Evolutionary conservation across 2,113 vertebrate species (phyloP).

Genomic region (Pelobates fuscus): DNA sequence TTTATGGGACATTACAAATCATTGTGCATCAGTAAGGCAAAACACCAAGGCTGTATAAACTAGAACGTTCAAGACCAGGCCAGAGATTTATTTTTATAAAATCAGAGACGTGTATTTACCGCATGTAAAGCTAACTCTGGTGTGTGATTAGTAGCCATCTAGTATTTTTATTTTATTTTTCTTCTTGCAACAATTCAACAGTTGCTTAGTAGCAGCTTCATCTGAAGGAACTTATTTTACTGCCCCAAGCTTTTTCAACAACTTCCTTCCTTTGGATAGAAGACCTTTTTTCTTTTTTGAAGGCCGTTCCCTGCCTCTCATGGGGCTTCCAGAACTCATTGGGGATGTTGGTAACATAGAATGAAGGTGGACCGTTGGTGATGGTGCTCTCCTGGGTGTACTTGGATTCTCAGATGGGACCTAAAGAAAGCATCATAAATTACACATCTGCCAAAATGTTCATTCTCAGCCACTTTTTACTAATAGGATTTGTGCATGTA

Average conservation of each 20-base stretch:
- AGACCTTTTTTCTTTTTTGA: constrained; percentile 95
- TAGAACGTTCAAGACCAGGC: constrained; percentile 80
- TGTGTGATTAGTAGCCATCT: not conserved
- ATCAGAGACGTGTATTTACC: not conserved
- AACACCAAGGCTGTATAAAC: constrained; percentile 83
- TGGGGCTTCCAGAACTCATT: constrained; percentile 83
- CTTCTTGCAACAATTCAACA: not conserved
- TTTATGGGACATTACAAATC: constrained; percentile 81
- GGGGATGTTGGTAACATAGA: constrained; percentile 79
- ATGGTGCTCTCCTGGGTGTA: constrained; percentile 83
- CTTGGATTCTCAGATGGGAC: constrained; percentile 91
- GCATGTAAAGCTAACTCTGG: constrained; percentile 55
- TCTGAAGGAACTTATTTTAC: constrained; percentile 76
- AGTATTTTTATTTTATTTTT: not conserved
- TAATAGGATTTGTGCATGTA: not conserved
- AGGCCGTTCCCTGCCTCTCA: constrained; percentile 84
- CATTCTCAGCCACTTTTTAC: no score
- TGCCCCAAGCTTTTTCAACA: constrained; percentile 88
- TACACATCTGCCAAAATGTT: no score
- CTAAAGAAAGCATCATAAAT: constrained; percentile 65
- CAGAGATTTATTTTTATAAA: constrained; percentile 37
- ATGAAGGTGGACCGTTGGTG: constrained; percentile 83
- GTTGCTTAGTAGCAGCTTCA: not conserved
- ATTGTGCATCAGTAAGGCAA: constrained; percentile 95
- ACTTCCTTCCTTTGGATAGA: constrained; percentile 93